Evolutionary conservation across 2,113 vertebrate genomes (phyloP), one percentile per base, ranked within the genome.

Genomic region (Steatornis caripensis): DNA sequence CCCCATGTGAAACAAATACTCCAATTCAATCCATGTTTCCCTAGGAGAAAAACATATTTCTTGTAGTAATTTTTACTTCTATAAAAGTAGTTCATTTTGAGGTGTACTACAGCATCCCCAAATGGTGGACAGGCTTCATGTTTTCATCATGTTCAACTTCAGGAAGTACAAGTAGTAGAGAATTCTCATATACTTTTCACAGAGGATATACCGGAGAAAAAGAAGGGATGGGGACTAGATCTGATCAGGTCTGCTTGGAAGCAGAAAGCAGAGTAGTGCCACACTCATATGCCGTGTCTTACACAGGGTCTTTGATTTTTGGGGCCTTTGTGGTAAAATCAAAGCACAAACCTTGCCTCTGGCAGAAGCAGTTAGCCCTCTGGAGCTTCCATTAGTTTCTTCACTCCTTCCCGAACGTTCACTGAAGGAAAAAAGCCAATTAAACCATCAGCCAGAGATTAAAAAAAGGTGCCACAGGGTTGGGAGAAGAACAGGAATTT

Each of bases 201-300:
- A 71, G 57, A 61, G 29, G 17, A 49, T 7, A 53, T 5, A 70
- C 2, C 34, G n/a, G 8, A 23, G 48, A 29, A 51, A 41, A 19
- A 20, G 3, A 37, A 61, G 16, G 22, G 19, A 48, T 5, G 4
- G 23, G n/a, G 21, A 68, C 9, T 15, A 61, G 26, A 32, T 55
- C 12, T 48, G 55, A 70, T 34, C 14, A 36, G 16, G 65, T 39
- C 55, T 41, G 24, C 49, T 5, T 29, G 45, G 54, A 61, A 88
- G 55, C 46, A 7, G 10, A 68, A 64, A 37, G 29, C 34, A 48
- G 0, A 22, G 19, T 5, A 12, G 36, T 9, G 13, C 26, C 26
- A 37, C 6, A 3, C 8, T 23, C 22, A 5, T 1, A 22, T 3
- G 5, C 16, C 5, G 5, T 24, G 12, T 23, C 53, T 61, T 84